Evolutionary conservation across 2,113 vertebrate species (phyloP), one percentile per base, ranked within the genome.

Genomic region (Petroica traversi): DNA sequence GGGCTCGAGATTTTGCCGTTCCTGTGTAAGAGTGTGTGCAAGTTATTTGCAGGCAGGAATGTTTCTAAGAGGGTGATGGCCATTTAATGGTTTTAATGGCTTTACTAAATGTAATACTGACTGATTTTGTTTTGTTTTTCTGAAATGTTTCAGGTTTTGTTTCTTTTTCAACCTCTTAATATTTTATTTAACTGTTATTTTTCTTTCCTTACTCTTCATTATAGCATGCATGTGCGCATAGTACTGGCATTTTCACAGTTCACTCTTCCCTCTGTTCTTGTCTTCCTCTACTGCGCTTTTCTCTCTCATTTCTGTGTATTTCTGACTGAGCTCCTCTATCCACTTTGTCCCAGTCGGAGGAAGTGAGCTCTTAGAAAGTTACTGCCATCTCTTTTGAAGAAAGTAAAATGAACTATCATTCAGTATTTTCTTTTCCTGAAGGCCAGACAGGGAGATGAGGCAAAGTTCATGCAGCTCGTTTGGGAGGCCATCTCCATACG

Each of bases 31-130:
- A 85, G 94, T 45, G 59, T 59, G 63, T 83, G 82, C 61, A 71
- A 94, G 85, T 86, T 86, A 88, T 95, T 92, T 83, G 72, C 67
- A 88, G 75, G 82, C 88, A 71, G 91, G 46, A 94, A 59, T 77
- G 88, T 66, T 90, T 86, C 89, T 63, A 14, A 86, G 81, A 80
- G 71, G n/a, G 9, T 85, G 75, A 73, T 69, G 58, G 72, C 68
- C 86, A 67, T 91, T 93, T 93, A 71, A 46, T 71, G 51, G 26
- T 67, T 93, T 93, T 61, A 87, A 66, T 94, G 64, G 48, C 34
- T 86, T 86, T 91, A 33, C 16, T 64, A 63, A 78, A 64, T 64
- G 40, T 48, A 59, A 68, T 72, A 26, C 29, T 80, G 33, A n/a
- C 54, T 72, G 15, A 2, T 54, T 33, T 38, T 8, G 2, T 2